These are phyloP conservation scores for Orgyia antiqua DNA, from an alignment of 2,888 invertebrate genomes.

Conservation along the genomic window DNA sequence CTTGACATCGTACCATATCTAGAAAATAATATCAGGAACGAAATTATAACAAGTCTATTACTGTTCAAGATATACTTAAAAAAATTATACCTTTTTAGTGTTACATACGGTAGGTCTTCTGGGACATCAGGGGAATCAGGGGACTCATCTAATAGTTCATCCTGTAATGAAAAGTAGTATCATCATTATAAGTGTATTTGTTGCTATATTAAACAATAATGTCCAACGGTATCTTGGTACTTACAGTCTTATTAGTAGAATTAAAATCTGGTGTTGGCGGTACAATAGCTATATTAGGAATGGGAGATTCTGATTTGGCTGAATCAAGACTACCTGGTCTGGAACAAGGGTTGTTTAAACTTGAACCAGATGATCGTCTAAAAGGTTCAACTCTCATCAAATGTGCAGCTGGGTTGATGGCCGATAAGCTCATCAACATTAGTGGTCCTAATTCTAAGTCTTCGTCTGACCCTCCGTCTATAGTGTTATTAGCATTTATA, in stretches of 20 bases:
- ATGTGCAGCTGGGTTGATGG: slow-evolving; percentile 80
- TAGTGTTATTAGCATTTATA: slow-evolving; percentile 48
- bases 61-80: neutral
- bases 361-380: slow-evolving; percentile 43
- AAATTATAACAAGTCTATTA: too few relatives aligned
- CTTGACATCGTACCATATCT: slow-evolving; percentile 86
- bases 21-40: slow-evolving; percentile 22
- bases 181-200: slow-evolving; percentile 4
- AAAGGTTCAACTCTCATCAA: slow-evolving; percentile 80
- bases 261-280: slow-evolving; percentile 85
- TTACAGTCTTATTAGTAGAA: slow-evolving; percentile 65
- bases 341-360: slow-evolving; percentile 49
- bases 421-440: slow-evolving; percentile 82
- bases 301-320: slow-evolving; percentile 59
- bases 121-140: slow-evolving; percentile 83
- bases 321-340: slow-evolving; percentile 69
- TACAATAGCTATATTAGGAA: slow-evolving; percentile 85
- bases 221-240: too few relatives aligned
- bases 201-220: slow-evolving; percentile 4
- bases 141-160: slow-evolving; percentile 80
- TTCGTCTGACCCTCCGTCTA: slow-evolving; percentile 69
- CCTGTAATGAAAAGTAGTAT: slow-evolving; percentile 39
- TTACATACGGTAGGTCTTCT: slow-evolving; percentile 86
- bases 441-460: slow-evolving; percentile 81
- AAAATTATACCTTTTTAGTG: slow-evolving; percentile 76